A percentile compares a stretch with the other conserved stretches of the same genome.
Evolutionary conservation across 1,140 invertebrate genomes (phyloP).

Genomic region (Calephelis virginiensis): DNA sequence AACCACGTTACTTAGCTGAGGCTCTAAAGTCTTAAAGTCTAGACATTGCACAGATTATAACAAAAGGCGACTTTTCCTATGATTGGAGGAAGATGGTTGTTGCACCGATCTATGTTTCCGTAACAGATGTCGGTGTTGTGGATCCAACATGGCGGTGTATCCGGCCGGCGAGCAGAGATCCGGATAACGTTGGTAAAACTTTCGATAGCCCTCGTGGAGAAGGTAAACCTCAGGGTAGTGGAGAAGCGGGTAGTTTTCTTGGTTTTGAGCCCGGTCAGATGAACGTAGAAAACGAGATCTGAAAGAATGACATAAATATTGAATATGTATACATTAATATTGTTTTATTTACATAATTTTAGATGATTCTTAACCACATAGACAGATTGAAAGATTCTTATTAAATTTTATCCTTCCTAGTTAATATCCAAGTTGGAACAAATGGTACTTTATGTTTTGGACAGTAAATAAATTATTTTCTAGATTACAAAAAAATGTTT

Average conservation of each 20-base stretch:
- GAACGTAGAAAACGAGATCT: conserved; percentile 92
- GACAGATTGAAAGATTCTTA: too few species aligned
- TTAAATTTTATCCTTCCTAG: too few species aligned
- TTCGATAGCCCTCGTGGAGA: conserved; percentile 95
- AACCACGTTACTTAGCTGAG: conserved; percentile 13
- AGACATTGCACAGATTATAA: conserved; percentile 31
- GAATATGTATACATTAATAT: too few species aligned
- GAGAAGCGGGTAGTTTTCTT: conserved; percentile 91
- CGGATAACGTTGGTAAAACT: conserved; percentile 88
- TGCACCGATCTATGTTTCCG: conserved; percentile 38
- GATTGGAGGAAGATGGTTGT: conserved; percentile 27
- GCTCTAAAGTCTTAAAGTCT: conserved; percentile 7
- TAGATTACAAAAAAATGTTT: too few species aligned
- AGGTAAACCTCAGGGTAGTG: conserved; percentile 97
- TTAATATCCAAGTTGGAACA: too few species aligned
- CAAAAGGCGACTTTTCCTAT: conserved; percentile 34
- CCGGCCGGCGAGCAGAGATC: conserved; percentile 82
- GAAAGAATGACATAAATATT: conserved; percentile 37
- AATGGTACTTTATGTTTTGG: too few species aligned
- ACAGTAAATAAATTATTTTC: too few species aligned
- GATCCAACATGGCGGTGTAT: conserved; percentile 67
- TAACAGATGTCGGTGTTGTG: conserved; percentile 39
- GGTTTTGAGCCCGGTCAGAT: conserved; percentile 89
- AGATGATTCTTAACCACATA: too few species aligned
- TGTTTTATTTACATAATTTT: too few species aligned